These are phyloP conservation scores for Stenotaenia linearis DNA, from an alignment of 2,888 invertebrate species.

Conservation along the genomic window DNA sequence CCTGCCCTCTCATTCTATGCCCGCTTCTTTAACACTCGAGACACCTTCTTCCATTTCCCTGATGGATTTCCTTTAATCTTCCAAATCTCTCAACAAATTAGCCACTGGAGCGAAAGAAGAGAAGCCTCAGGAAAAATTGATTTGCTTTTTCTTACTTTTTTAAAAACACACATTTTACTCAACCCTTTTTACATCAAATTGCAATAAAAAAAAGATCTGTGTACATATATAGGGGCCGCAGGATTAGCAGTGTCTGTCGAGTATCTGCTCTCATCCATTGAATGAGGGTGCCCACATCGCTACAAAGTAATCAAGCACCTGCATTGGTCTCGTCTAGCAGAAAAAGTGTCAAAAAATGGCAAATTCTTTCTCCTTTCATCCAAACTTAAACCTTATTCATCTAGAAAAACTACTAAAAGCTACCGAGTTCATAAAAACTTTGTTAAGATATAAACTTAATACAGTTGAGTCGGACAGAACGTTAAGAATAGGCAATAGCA, in stretches of 20 bases:
- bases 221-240: background rate
- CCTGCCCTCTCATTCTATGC: background rate
- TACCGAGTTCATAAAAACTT: background rate
- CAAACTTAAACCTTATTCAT: background rate
- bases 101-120: constrained; percentile 10
- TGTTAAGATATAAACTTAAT: no score
- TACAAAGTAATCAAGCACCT: background rate
- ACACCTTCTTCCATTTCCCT: background rate
- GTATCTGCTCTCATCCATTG: constrained; percentile 4
- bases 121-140: background rate
- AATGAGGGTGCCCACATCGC: background rate
- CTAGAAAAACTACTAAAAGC: background rate
- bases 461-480: no score
- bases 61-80: constrained; percentile 30
- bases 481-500: no score
- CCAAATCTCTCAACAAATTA: constrained; percentile 27
- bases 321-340: background rate
- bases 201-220: background rate
- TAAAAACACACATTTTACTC: background rate
- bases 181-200: constrained; percentile 1
- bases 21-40: background rate
- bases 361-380: background rate
- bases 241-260: background rate
- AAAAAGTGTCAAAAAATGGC: background rate
- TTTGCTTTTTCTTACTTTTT: background rate